Base-by-base conservation (phyloP, 1,140 invertebrate species). In the Drosophila asahinai region DNA sequence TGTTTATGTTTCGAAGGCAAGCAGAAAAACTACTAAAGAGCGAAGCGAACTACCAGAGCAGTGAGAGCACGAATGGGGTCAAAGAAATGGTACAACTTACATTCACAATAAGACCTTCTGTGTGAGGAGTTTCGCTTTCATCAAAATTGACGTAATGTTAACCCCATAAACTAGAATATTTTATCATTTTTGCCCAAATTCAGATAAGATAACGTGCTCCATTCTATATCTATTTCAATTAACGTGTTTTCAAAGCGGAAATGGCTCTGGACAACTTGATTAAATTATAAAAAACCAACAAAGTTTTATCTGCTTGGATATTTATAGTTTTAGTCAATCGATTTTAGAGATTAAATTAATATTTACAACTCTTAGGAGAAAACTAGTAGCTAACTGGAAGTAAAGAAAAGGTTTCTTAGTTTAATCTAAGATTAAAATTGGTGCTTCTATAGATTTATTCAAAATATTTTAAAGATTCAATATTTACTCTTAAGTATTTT, bases 131-230 rank as follows among this genome's bases (percentile, higher is more conserved):
- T 30, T 30, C 12, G 27, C 22, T 40, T 58, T 25, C 55, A 40
- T 33, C 36, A 57, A 55, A 14, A 22, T 61, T 61, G 27, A 52
- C 14, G 51, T 45, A 27, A 55, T 58, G 43, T 30, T 17, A 64
- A 64, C 36, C 25, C 22, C 43, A 40, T 58, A n/a, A 64, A 30
- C 25, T 43, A 40, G 15, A 66, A 11, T 45, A 22, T 36, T 66
- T 66, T 60, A 66, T 66, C 63, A 60, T 38, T 66, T 33, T 22
- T 66, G 15, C 19, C 47, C 14, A 47, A 49, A 8, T 54, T 17
- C 5, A 42, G 61, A 68, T 68, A 51, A 68, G 66, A 68, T 68
- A 68, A 1, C 1, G 12, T 25, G 6, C 5, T 30, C 27, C 6
- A 30, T 30, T 30, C 5, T 36, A 36, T 65, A 65, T 68, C 25